Evolutionary conservation across 2,888 invertebrate species (phyloP).

Genomic region (Caenorhabditis sp.): DNA sequence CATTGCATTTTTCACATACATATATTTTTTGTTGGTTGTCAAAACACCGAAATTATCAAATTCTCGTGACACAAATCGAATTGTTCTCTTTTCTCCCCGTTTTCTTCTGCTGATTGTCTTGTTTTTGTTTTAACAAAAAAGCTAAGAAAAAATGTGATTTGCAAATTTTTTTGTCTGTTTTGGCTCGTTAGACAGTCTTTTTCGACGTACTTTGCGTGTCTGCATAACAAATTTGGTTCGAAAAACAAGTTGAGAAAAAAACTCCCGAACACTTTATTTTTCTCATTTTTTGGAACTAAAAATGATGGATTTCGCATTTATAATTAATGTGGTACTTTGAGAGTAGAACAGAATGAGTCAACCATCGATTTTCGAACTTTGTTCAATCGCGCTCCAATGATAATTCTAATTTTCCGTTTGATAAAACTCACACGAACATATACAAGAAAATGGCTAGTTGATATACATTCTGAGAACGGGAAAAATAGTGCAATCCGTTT

Average conservation of each 20-base stretch:
- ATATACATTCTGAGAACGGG: no score
- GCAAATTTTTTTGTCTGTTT: not conserved
- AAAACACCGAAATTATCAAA: not conserved
- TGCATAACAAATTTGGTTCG: not conserved
- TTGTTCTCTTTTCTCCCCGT: not conserved
- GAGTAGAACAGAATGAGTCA: not conserved
- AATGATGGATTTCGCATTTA: not conserved
- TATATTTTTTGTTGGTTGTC: not conserved
- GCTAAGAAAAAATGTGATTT: not conserved
- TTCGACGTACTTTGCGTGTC: not conserved
- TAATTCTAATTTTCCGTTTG: no score
- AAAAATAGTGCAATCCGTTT: no score
- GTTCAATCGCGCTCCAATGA: no score
- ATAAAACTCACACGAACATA: no score
- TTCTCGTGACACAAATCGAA: not conserved
- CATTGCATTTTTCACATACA: not conserved
- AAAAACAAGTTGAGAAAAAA: not conserved
- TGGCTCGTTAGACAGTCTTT: not conserved
- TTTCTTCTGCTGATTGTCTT: not conserved
- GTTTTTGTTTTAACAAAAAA: slow-evolving; percentile 1
- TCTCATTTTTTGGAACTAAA: not conserved
- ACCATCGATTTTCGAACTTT: not conserved
- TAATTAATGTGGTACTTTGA: not conserved
- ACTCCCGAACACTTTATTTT: not conserved
- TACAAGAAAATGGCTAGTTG: no score